These are phyloP conservation scores for Ostrea denselamellosa DNA, from an alignment of 1,140 invertebrate species.

Conservation along the genomic window DNA sequence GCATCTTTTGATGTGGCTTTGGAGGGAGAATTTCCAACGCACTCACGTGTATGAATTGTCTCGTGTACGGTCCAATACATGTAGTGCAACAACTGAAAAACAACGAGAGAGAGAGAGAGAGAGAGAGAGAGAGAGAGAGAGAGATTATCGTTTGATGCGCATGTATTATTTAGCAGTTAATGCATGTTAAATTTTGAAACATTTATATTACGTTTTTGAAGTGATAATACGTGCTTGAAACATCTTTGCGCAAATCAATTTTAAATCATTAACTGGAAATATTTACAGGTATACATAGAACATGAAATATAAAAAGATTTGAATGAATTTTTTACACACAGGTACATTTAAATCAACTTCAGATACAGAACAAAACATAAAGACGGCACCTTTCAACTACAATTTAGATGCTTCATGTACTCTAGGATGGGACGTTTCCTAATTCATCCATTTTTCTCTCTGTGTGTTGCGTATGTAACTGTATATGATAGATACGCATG, in stretches of 20 bases:
- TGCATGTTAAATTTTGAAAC: not conserved
- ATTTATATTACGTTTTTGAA: not conserved
- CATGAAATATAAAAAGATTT: too few species aligned
- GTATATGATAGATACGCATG: too few species aligned
- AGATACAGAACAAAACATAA: too few species aligned
- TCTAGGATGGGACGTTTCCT: too few species aligned
- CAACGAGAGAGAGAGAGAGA: too few species aligned
- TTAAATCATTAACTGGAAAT: not conserved
- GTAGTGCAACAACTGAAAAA: not conserved
- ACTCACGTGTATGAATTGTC: not conserved
- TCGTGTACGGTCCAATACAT: not conserved
- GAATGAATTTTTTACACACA: too few species aligned
- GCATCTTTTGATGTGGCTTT: not conserved
- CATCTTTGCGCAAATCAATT: not conserved
- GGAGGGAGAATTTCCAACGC: not conserved
- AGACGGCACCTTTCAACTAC: too few species aligned
- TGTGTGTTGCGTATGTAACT: too few species aligned
- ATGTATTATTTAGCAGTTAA: not conserved
- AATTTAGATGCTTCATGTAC: too few species aligned
- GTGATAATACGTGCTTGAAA: not conserved
- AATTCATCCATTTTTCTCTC: too few species aligned
- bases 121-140: not conserved
- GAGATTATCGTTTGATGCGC: not conserved
- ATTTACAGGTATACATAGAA: not conserved
- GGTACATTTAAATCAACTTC: too few species aligned